Evolutionary conservation across 2,113 vertebrate species (phyloP).

Genomic region (Neofelis nebulosa): DNA sequence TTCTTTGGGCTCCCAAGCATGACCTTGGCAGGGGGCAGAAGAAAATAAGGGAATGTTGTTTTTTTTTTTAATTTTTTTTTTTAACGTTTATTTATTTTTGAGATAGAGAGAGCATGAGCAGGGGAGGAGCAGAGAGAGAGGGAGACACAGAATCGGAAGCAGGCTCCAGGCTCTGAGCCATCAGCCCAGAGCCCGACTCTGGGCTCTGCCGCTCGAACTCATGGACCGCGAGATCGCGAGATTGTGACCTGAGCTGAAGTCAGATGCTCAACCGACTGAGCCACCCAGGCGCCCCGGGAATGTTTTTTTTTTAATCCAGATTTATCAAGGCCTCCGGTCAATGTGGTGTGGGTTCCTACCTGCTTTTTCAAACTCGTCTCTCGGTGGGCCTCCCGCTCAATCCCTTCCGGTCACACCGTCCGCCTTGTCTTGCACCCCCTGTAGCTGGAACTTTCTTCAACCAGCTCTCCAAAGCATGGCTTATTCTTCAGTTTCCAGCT

Average conservation of each 20-base stretch:
- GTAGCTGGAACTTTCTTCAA: not conserved
- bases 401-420: not conserved
- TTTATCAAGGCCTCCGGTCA: not conserved
- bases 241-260: no score
- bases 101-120: no score
- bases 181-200: no score
- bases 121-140: no score
- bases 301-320: not conserved
- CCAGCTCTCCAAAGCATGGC: not conserved
- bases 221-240: no score
- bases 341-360: accelerated
- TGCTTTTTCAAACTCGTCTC: not conserved
- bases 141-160: no score
- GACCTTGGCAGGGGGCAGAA: not conserved
- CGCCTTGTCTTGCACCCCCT: not conserved
- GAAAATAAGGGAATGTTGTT: not conserved
- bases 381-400: accelerated
- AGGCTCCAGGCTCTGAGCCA: no score
- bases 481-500: not conserved
- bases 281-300: no score
- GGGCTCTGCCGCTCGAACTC: no score
- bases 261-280: no score
- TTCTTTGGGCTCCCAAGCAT: not conserved
- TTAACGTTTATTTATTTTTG: no score
- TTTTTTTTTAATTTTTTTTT: no score